Evolutionary conservation across 2,888 invertebrate genomes (phyloP).

Genomic region (Mamestra brassicae): DNA sequence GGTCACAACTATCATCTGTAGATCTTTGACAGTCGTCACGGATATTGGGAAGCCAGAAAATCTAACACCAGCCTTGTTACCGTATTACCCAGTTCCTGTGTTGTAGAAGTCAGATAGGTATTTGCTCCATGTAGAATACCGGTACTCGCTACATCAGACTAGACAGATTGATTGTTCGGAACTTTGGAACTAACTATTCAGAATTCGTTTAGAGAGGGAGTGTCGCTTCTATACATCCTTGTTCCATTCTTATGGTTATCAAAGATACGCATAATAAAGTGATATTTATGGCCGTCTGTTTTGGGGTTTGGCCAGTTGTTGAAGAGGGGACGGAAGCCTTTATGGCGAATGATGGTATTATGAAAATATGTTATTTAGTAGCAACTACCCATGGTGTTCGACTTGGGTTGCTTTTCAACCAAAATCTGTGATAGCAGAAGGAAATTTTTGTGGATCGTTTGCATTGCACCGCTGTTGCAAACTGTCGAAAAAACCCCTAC

Average conservation of each 20-base stretch:
- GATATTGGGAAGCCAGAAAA: too few relatives aligned
- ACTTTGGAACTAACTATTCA: too few relatives aligned
- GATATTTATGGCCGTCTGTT: slow-evolving; percentile 57
- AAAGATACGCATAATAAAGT: slow-evolving; percentile 63
- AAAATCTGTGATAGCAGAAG: background rate
- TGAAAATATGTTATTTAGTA: slow-evolving; percentile 34
- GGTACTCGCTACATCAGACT: too few relatives aligned
- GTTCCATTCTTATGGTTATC: slow-evolving; percentile 45
- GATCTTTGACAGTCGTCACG: too few relatives aligned
- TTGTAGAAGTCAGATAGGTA: too few relatives aligned
- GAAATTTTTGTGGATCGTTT: background rate
- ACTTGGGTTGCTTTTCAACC: background rate
- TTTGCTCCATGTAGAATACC: too few relatives aligned
- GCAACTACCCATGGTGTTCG: slow-evolving; percentile 7
- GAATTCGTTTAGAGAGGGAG: background rate
- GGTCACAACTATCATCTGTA: too few relatives aligned
- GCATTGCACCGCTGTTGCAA: too few relatives aligned
- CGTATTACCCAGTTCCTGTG: too few relatives aligned
- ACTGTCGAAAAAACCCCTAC: too few relatives aligned
- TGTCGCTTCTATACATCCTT: slow-evolving; percentile 3
- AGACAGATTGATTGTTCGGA: too few relatives aligned
- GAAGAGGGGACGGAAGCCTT: slow-evolving; percentile 33
- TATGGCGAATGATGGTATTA: slow-evolving; percentile 43
- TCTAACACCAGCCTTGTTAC: too few relatives aligned
- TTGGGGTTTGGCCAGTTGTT: slow-evolving; percentile 45